Percentiles rank a stretch among this genome's conserved stretches.
phyloP scores from a whole-genome alignment of 2,113 vertebrate genomes.

The Channa argus region DNA sequence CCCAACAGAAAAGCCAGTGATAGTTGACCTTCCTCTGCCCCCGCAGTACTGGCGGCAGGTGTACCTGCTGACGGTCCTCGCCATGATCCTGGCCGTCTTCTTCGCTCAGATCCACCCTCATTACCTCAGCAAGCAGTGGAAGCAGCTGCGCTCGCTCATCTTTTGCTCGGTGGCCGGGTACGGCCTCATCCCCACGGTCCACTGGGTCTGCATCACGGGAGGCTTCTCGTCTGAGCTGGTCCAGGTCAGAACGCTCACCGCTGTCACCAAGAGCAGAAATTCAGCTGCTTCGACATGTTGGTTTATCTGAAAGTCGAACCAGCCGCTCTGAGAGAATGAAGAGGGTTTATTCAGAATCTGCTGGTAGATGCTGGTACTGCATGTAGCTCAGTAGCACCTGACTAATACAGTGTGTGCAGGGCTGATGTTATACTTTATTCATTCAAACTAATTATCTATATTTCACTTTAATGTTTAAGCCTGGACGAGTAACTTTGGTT shows the following conservation, averaged over 20 bases:
- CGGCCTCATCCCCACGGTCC: conserved; percentile 91
- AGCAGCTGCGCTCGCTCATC: conserved; percentile 89
- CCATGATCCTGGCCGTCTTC: conserved; percentile 93
- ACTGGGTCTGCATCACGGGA: conserved; percentile 94
- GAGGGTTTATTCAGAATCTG: too few species aligned
- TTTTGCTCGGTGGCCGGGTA: conserved; percentile 92
- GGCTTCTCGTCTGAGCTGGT: conserved; percentile 90
- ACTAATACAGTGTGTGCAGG: too few species aligned
- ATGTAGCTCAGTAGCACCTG: too few species aligned
- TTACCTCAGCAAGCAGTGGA: conserved; percentile 94
- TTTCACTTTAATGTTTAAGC: too few species aligned
- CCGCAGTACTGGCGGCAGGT: conserved; percentile 95
- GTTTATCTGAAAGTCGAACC: too few species aligned
- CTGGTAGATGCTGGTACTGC: too few species aligned
- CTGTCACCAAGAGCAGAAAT: too few species aligned
- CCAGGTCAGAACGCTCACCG: conserved; percentile 82
- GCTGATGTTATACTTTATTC: too few species aligned
- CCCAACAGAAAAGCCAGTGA: not conserved
- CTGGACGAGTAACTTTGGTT: too few species aligned
- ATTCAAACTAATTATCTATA: too few species aligned
- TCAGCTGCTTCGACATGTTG: too few species aligned
- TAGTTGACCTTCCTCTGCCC: not conserved
- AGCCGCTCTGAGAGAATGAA: too few species aligned
- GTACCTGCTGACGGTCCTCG: conserved; percentile 93
- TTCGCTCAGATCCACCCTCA: conserved; percentile 96